phyloP scores from a whole-genome alignment of 1,140 invertebrate species.

The Pseudobourletiella spinata region DNA sequence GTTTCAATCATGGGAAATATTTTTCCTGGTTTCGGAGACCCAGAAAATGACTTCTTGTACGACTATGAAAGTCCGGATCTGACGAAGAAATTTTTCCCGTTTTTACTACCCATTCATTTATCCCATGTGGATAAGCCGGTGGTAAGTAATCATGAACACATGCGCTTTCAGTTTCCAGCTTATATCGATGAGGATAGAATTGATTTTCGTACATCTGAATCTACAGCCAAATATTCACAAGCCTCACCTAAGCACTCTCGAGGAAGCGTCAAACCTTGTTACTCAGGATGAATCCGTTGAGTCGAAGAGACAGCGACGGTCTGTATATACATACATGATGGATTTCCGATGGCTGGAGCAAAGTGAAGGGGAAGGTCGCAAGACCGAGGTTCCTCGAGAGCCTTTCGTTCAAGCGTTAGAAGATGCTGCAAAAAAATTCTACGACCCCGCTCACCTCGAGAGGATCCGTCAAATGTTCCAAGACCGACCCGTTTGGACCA shows the following conservation, averaged over 20 bases:
- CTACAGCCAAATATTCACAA: not conserved
- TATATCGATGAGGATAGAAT: too few species aligned
- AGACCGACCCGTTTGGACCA: slow-evolving; percentile 75
- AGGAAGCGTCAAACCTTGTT: not conserved
- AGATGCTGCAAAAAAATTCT: slow-evolving; percentile 46
- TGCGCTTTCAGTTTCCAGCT: too few species aligned
- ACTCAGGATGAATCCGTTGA: not conserved
- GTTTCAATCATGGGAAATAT: slow-evolving; percentile 57
- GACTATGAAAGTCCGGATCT: slow-evolving; percentile 22
- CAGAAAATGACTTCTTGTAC: slow-evolving; percentile 25
- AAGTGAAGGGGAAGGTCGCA: not conserved
- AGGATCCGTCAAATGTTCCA: slow-evolving; percentile 56
- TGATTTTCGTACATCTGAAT: too few species aligned
- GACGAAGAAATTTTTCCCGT: not conserved
- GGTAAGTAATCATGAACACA: too few species aligned
- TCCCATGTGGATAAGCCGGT: slow-evolving; percentile 1
- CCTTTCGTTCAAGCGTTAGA: slow-evolving; percentile 46
- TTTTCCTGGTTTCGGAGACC: slow-evolving; percentile 46
- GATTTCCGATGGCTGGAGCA: slow-evolving; percentile 20
- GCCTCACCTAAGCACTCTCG: not conserved
- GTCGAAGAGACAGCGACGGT: slow-evolving; percentile 8
- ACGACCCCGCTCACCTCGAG: slow-evolving; percentile 43
- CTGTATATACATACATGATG: slow-evolving; percentile 23
- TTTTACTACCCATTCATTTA: slow-evolving; percentile 2
- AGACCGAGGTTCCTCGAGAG: slow-evolving; percentile 44